phyloP scores from a whole-genome alignment of 2,113 vertebrate genomes.

The Microtus oregoni region DNA sequence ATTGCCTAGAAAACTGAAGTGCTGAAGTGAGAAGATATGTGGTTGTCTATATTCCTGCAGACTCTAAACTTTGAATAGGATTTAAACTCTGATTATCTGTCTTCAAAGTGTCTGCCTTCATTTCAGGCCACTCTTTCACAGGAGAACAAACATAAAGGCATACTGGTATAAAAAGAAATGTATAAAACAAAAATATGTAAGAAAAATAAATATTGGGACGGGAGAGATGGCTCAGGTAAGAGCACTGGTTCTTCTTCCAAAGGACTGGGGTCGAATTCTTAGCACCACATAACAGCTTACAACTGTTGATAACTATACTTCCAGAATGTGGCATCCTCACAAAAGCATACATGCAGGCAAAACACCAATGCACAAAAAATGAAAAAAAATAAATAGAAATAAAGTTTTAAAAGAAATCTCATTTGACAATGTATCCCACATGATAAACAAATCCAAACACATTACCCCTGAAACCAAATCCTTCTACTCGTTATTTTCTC shows the following conservation, averaged over 20 bases:
- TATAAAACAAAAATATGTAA: not conserved
- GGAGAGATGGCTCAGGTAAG: not conserved
- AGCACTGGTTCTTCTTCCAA: not conserved
- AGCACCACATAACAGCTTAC: not conserved
- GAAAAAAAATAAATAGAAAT: not conserved
- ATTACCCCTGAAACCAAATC: not conserved
- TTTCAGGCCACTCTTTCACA: not conserved
- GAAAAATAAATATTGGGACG: not conserved
- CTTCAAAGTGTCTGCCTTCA: not conserved
- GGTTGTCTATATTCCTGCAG: not conserved
- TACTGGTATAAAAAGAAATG: not conserved
- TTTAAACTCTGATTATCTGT: not conserved
- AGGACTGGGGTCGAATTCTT: not conserved
- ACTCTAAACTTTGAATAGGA: not conserved
- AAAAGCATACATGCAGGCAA: not conserved
- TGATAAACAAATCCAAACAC: not conserved
- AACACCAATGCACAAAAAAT: not conserved
- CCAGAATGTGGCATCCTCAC: not conserved
- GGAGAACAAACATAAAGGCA: not conserved
- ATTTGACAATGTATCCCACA: not conserved
- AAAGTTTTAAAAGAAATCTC: not conserved
- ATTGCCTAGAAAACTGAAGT: not conserved
- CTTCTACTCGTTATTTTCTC: not conserved
- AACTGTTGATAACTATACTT: not conserved
- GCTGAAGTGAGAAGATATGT: not conserved